Evolutionary conservation across 2,797 vertebrate genomes (phyloP).

Genomic region (Simalia tracyae): DNA sequence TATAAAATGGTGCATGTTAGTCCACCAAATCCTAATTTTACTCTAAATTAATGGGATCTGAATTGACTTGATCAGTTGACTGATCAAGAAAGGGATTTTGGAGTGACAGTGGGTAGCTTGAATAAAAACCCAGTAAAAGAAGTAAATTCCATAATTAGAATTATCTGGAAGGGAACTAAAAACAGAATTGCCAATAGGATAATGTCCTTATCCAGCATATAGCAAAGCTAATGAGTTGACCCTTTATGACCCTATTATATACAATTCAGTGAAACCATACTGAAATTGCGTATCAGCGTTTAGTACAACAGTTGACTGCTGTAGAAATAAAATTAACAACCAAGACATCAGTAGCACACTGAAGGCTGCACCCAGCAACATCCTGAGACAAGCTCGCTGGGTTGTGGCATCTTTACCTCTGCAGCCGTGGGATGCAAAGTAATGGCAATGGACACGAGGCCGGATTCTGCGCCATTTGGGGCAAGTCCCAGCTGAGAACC

Average conservation of each 20-base stretch:
- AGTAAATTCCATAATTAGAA: neutral
- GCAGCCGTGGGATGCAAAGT: slow-evolving; percentile 94
- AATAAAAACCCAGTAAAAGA: neutral
- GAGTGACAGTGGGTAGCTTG: neutral
- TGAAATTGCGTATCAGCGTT: neutral
- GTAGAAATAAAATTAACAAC: slow-evolving; percentile 1
- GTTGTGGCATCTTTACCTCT: slow-evolving; percentile 80
- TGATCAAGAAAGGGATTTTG: neutral
- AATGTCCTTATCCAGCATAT: neutral
- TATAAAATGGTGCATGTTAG: neutral
- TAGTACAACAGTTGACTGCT: neutral
- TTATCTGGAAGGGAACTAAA: neutral
- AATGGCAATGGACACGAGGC: slow-evolving; percentile 96
- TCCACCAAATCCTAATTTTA: neutral
- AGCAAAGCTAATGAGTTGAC: neutral
- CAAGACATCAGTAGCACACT: neutral
- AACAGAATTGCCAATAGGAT: neutral
- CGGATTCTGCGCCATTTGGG: slow-evolving; percentile 86
- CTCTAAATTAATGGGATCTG: neutral
- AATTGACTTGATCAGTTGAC: neutral
- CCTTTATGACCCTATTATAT: neutral
- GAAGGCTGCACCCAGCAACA: neutral
- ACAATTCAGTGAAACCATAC: neutral
- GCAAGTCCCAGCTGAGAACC: slow-evolving; percentile 82
- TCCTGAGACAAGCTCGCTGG: neutral